phyloP scores from a whole-genome alignment of 1,140 invertebrate species.

The Drosophila prosaltans region DNA sequence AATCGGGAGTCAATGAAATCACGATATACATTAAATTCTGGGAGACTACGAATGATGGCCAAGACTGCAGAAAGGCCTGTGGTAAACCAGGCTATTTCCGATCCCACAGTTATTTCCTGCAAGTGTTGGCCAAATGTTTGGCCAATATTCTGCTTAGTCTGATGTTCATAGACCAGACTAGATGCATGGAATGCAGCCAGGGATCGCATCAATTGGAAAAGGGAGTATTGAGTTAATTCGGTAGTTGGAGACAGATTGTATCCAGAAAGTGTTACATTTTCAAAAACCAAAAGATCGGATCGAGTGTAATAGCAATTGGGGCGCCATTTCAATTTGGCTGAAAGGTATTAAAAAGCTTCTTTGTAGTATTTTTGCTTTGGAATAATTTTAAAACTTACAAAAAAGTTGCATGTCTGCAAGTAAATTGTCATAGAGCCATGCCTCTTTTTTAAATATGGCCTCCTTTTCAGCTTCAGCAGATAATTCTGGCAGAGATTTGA shows the following conservation, averaged over 20 bases:
- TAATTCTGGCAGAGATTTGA: slow-evolving; percentile 61
- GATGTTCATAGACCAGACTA: slow-evolving; percentile 74
- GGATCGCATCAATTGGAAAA: slow-evolving; percentile 58
- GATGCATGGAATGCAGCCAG: slow-evolving; percentile 83
- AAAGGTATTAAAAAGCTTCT: background rate
- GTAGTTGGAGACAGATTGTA: slow-evolving; percentile 10
- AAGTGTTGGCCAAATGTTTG: slow-evolving; percentile 55
- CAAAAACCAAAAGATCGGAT: slow-evolving; percentile 78
- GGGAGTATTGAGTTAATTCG: slow-evolving; percentile 6
- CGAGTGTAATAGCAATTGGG: slow-evolving; percentile 71
- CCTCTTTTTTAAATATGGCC: slow-evolving; percentile 65
- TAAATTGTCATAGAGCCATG: slow-evolving; percentile 57
- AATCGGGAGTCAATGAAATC: slow-evolving; percentile 45
- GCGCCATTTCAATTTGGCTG: slow-evolving; percentile 62
- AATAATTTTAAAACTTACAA: slow-evolving; percentile 39
- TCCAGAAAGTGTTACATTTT: slow-evolving; percentile 67
- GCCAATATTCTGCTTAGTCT: slow-evolving; percentile 42
- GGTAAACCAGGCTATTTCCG: slow-evolving; percentile 66
- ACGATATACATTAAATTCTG: slow-evolving; percentile 37
- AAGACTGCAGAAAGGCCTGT: slow-evolving; percentile 61
- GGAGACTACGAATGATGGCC: slow-evolving; percentile 44
- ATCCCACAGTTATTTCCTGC: slow-evolving; percentile 59
- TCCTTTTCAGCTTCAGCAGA: slow-evolving; percentile 63
- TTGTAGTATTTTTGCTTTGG: background rate
- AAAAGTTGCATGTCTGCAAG: slow-evolving; percentile 47